A percentile compares a stretch with the other conserved stretches of the same genome.
These are phyloP conservation scores for Apodemia duryi DNA, from an alignment of 2,888 invertebrate genomes.

Conservation along the genomic window DNA sequence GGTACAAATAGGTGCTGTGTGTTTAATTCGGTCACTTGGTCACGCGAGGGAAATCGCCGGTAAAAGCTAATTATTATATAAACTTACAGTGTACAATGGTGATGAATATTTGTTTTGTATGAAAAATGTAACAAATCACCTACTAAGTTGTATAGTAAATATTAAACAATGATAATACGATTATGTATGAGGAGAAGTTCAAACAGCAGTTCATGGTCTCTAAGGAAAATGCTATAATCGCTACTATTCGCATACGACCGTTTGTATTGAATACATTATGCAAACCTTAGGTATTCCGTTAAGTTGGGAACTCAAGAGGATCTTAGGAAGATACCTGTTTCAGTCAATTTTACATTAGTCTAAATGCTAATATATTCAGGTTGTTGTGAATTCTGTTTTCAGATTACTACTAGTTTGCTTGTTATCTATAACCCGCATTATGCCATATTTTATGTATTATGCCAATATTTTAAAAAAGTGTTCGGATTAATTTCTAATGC, in stretches of 20 bases:
- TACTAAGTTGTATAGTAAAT: too few species aligned
- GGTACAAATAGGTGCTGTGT: too few species aligned
- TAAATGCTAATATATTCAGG: not conserved
- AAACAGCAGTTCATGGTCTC: not conserved
- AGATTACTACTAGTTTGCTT: not conserved
- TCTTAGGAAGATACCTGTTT: not conserved
- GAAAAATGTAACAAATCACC: too few species aligned
- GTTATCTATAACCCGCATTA: not conserved
- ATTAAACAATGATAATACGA: not conserved
- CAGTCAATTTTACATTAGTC: not conserved
- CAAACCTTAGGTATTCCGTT: not conserved
- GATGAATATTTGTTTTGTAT: too few species aligned
- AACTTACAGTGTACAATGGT: too few species aligned
- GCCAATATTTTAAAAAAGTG: too few species aligned
- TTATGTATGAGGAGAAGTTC: not conserved
- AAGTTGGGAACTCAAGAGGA: not conserved
- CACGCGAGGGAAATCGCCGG: too few species aligned
- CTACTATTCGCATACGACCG: not conserved
- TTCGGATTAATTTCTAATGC: too few species aligned
- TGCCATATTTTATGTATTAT: not conserved
- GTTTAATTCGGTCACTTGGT: too few species aligned
- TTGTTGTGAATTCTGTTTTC: not conserved
- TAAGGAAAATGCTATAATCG: not conserved
- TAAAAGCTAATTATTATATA: too few species aligned
- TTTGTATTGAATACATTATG: not conserved